Conservation (phyloP, 2,888 invertebrate genomes). For the Horisme vitalbata region DNA sequence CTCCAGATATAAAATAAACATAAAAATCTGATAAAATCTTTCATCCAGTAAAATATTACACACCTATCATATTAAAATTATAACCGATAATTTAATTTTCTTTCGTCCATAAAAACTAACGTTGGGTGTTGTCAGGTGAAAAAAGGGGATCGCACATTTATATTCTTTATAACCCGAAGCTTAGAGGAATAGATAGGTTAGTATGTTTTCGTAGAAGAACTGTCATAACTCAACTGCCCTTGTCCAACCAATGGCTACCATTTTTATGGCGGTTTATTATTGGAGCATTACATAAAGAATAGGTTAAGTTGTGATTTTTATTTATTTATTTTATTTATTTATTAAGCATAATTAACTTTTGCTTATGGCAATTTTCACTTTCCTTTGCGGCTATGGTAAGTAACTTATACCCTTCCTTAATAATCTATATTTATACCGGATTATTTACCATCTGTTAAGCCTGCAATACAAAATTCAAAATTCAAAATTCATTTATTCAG, state of each 20-base stretch:
- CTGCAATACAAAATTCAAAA: no score
- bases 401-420: no score
- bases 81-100: constrained; percentile 82
- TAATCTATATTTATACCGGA: no score
- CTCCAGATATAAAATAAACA: constrained; percentile 36
- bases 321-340: no score
- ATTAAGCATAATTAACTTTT: no score
- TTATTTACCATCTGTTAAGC: no score
- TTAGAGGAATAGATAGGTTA: constrained; percentile 68
- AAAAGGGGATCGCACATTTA: constrained; percentile 70
- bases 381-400: no score
- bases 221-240: constrained; percentile 55
- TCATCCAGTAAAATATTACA: constrained; percentile 69
- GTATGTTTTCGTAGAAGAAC: constrained; percentile 62
- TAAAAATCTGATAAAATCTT: constrained; percentile 71
- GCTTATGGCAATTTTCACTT: no score
- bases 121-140: constrained; percentile 73
- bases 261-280: no score
- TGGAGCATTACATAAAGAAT: no score
- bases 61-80: constrained; percentile 81
- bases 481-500: no score
- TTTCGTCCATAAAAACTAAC: constrained; percentile 68
- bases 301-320: no score
- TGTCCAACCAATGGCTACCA: constrained; percentile 11
- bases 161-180: constrained; percentile 65